A percentile compares a stretch with the other conserved stretches of the same genome.
phyloP scores from a whole-genome alignment of 2,113 vertebrate species.

The Cavia porcellus region DNA sequence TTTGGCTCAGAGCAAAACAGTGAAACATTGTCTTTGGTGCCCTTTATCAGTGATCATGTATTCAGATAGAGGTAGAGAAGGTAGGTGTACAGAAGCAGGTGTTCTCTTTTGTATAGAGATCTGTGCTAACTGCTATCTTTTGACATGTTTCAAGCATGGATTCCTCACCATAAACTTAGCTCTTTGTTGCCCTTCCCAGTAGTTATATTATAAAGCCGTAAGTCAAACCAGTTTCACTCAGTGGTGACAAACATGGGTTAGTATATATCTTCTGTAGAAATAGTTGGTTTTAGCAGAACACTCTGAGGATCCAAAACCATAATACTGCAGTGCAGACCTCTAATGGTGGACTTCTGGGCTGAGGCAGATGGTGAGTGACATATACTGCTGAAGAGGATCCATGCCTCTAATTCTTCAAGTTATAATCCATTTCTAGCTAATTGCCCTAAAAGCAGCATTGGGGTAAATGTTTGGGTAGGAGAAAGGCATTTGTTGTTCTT shows the following conservation, averaged over 20 bases:
- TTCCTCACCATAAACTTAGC: background rate
- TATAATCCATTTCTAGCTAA: background rate
- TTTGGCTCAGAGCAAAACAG: conserved; percentile 27
- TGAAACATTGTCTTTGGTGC: background rate
- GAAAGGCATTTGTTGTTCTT: background rate
- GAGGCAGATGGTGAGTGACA: background rate
- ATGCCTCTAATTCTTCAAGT: background rate
- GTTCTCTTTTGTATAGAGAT: background rate
- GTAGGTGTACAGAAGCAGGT: accelerated
- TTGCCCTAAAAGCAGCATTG: background rate
- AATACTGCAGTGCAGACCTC: background rate
- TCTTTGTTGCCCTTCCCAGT: background rate
- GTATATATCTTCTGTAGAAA: background rate
- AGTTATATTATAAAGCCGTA: background rate
- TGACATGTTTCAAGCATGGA: background rate
- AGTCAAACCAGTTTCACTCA: background rate
- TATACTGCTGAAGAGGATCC: background rate
- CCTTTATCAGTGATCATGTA: background rate
- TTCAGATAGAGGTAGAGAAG: background rate
- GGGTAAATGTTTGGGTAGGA: background rate
- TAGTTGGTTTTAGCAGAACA: background rate
- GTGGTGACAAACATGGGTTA: background rate
- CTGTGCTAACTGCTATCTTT: background rate
- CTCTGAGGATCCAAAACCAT: background rate
- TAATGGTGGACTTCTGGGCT: background rate